Evolutionary conservation across 2,797 vertebrate genomes (phyloP), one percentile per base, ranked within the genome.

Genomic region (Echiichthys vipera): DNA sequence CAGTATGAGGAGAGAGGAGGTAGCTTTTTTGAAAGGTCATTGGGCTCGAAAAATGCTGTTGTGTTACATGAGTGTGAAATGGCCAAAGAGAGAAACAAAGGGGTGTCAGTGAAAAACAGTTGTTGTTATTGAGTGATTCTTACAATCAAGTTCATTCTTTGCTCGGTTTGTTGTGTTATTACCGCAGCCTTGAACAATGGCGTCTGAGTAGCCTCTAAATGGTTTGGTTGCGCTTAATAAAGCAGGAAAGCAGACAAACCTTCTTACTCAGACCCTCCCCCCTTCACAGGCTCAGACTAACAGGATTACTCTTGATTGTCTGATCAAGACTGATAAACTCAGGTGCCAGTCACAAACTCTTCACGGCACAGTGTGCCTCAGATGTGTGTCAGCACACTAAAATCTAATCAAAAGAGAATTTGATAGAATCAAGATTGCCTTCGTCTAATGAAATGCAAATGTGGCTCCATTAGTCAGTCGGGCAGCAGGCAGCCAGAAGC

Each of bases 391-490:
- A 84, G 84, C 89, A 81, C 83, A 71, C 83, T 62, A 54, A 86
- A 91, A 93, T 92, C 83, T 89, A 91, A 93, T 93, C 91, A 92
- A 82, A 87, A 71, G 79, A 84, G 85, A 89, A 87, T 90, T 78
- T 90, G 90, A 93, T 91, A 85, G 85, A 88, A 91, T 91, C 88
- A 88, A 88, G 89, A 92, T 89, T 89, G 89, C 89, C 73, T 89
- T 82, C 15, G 7, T 88, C 79, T 91, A 90, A 93, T 91, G 89
- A 92, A 89, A 93, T 92, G 91, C 90, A 92, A 92, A 93, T 92
- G 90, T 65, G 73, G 84, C 72, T 84, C 79, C 80, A 88, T 90
- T 89, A 91, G 83, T 78, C 65, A 80, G 81, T 67, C 20, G 18
- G 50, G 76, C 77, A 42, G 77, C 59, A 82, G 89, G 81, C 68